Base-by-base conservation (phyloP, 2,113 vertebrate species). In the Probosciger aterrimus region DNA sequence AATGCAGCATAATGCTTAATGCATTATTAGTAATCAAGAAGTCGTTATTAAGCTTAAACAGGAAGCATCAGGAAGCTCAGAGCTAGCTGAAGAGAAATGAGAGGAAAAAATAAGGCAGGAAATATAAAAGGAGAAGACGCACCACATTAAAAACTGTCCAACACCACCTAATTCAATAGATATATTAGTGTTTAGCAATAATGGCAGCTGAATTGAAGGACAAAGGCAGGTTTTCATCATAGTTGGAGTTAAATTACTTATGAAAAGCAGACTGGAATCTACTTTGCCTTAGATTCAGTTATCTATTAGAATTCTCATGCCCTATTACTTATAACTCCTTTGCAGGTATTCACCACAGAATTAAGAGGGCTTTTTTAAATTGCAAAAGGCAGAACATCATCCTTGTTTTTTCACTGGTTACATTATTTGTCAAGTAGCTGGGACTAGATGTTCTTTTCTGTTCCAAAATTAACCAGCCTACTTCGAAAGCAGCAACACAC, bases 401-500 rank as follows among this genome's bases (percentile, higher is more conserved):
- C 5, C 1, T 28, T 14, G 24, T 25, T 37, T 27, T 28, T 60
- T 33, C 20, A 2, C 23, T 80, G 43, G 27, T 82, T 77, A 74
- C 16, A 22, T 77, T 86, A 88, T 68, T 55, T 55, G 60, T 88
- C 68, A 92, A 95, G 82, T 73, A 95, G 50, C 65, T 88, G 69
- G 79, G 71, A 68, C 60, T 37, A 49, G 30, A 83, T 78, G 65
- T 37, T 91, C 35, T 88, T 86, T 88, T 91, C 63, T 64, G 33
- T 78, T 90, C 87, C 71, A 88, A 74, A 75, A 81, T 30, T 41
- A 94, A 28, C 93, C 90, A 95, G 91, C 81, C 82, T 94, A 88
- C 95, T 93, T 93, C 12, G 69, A 96, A 97, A 96, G 96, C 93
- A 97, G 95, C 80, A 92, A 79, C 90, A 97, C 95, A 94, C 93